These are phyloP conservation scores for Pseudochromis fuscus DNA, from an alignment of 2,797 vertebrate species.

Conservation along the genomic window DNA sequence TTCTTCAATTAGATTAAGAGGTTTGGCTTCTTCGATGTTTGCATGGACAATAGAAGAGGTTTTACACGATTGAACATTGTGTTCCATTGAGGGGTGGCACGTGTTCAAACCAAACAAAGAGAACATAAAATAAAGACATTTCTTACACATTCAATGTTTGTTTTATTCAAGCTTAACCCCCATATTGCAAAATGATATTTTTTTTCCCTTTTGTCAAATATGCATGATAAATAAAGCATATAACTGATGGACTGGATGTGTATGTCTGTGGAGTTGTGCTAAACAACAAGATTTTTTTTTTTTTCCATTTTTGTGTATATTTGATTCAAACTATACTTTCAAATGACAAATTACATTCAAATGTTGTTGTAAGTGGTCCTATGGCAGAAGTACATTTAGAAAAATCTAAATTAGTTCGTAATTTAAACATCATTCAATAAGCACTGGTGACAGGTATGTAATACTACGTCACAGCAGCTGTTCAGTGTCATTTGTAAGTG, in stretches of 20 bases:
- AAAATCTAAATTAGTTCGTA: background rate
- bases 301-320: no score
- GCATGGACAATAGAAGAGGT: no score
- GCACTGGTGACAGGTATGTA: background rate
- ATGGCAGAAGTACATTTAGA: background rate
- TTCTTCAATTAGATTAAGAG: background rate
- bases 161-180: background rate
- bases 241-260: no score
- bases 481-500: constrained; percentile 4
- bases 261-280: no score
- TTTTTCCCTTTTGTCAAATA: background rate
- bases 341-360: no score
- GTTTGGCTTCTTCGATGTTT: background rate
- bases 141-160: background rate
- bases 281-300: no score
- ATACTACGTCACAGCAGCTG: constrained; percentile 10
- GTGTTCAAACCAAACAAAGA: background rate
- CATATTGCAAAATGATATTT: background rate
- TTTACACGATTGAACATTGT: no score
- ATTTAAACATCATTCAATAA: background rate
- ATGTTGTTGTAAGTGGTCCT: background rate
- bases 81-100: background rate
- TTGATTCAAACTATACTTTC: no score
- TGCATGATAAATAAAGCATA: background rate
- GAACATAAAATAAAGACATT: background rate